Base-by-base conservation (phyloP, 2,888 invertebrate genomes). In the Stramonita haemastoma region DNA sequence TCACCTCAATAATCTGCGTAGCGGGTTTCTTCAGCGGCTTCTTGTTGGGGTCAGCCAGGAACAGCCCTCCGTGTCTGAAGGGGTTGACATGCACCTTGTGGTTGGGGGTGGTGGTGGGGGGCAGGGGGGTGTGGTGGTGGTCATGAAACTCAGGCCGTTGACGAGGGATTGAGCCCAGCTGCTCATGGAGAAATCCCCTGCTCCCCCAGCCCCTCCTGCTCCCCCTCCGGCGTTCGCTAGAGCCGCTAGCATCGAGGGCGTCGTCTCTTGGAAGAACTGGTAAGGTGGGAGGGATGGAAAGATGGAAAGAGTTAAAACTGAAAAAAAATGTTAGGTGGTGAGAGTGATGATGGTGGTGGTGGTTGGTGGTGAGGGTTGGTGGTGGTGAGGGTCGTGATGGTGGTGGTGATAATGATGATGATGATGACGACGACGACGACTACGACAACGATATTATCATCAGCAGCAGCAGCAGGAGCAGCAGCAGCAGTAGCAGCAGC, bases 31-130 rank as follows among this genome's bases (percentile, higher is more conserved):
- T 32, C 32, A 11, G 36, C 8, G 73, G 32, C n/a, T 70, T 34
- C 70, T 26, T 29, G 86, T 87, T 87, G 29, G 86, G 86, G 34
- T 46, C 60, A n/a, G 26, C 86, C 34, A 73, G n/a, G 86, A 36
- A 87, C 15, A 87, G 26, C 0, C 86, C 86, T 11, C 86, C 86
- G 36, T 36, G 86, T 1, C 70, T 5, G 73, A n/a, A 70, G 5
- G 86, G 86, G 73, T 87, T 46, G 22, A 46, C 70, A 15, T 60
- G 34, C 26, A 87, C 73, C n/a, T 36, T 32, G 86, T 36, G 36
- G 73, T 87, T 66, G 34, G 36, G 70, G 34, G 86, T 87, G 66
- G 86, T 87, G 70, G 86, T 70, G 70, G 86, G 86, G 26, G 86
- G 86, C 11, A 46, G 70, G 66, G n/a, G 60, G 86, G 60, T 15